Conservation (phyloP, 2,113 vertebrate genomes). For the Suricata suricatta region DNA sequence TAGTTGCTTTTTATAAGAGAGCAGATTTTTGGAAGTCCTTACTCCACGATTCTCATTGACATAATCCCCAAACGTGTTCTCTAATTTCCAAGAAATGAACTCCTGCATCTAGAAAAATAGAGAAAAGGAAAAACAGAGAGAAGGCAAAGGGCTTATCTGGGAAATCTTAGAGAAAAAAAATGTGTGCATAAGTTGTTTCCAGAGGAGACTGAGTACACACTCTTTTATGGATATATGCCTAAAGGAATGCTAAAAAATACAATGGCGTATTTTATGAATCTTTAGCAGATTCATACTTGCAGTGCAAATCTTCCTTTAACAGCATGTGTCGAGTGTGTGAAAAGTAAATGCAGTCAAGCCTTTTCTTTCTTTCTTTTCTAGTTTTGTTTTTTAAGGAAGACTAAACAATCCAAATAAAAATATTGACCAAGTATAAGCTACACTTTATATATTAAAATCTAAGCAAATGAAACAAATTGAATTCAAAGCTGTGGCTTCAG, state of each 20-base stretch:
- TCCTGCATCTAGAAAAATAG: neutral
- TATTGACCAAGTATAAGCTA: neutral
- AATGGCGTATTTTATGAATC: constrained; percentile 12
- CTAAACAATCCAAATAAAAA: constrained; percentile 31
- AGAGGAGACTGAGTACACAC: neutral
- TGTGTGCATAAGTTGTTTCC: constrained; percentile 18
- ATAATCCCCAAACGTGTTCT: neutral
- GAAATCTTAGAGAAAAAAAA: neutral
- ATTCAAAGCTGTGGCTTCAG: neutral
- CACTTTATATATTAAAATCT: neutral
- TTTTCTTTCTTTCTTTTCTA: neutral
- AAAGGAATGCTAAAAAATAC: constrained; percentile 23
- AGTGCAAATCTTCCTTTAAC: constrained; percentile 27
- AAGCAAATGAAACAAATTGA: constrained; percentile 5
- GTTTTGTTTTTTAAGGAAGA: constrained; percentile 39
- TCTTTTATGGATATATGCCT: constrained; percentile 2
- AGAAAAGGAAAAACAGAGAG: neutral
- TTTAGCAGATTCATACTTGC: neutral
- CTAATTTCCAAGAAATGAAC: neutral
- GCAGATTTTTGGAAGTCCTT: neutral
- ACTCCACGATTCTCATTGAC: neutral
- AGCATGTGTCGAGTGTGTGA: neutral
- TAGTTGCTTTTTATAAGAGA: neutral
- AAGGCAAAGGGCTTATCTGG: neutral
- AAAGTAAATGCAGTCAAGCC: neutral